A percentile compares a stretch with the other conserved stretches of the same genome.
These are phyloP conservation scores for Anguilla japonica DNA, from an alignment of 2,113 vertebrate genomes.

Conservation along the genomic window DNA sequence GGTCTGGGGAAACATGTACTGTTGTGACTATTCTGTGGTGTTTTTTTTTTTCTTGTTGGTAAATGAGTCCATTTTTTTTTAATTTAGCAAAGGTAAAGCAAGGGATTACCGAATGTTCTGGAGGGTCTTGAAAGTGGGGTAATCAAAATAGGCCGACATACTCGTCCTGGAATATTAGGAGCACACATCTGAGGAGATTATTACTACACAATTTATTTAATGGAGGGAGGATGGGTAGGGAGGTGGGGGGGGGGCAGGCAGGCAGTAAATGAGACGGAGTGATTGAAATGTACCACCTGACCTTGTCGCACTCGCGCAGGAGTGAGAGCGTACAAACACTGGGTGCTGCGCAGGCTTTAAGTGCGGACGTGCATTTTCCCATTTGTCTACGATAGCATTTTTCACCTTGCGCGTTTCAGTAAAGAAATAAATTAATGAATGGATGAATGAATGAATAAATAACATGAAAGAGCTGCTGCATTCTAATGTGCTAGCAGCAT, in stretches of 20 bases:
- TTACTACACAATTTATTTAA: constrained; percentile 78
- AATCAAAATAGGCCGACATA: constrained; percentile 70
- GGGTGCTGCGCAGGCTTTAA: not conserved
- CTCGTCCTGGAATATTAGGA: constrained; percentile 68
- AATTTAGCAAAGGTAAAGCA: constrained; percentile 66
- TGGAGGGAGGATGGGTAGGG: constrained; percentile 63
- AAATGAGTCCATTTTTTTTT: constrained; percentile 58
- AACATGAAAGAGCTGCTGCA: not conserved
- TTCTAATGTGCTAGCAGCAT: not conserved
- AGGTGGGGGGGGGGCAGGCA: constrained; percentile 25
- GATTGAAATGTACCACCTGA: constrained; percentile 35
- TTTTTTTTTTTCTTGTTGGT: constrained; percentile 36
- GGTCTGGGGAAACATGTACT: constrained; percentile 11
- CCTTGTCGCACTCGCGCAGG: not conserved
- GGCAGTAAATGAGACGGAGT: constrained; percentile 18
- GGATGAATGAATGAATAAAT: too few relatives aligned
- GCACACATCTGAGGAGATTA: constrained; percentile 69
- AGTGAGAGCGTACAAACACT: constrained; percentile 6
- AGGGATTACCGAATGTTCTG: constrained; percentile 65
- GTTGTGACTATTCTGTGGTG: constrained; percentile 41
- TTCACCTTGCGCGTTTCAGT: not conserved
- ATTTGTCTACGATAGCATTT: not conserved
- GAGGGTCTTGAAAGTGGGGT: constrained; percentile 67
- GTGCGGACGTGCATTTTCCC: not conserved
- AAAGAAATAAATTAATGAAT: too few relatives aligned